Evolutionary conservation across 2,797 vertebrate genomes (phyloP).

Genomic region (Toxotes lorentzi): DNA sequence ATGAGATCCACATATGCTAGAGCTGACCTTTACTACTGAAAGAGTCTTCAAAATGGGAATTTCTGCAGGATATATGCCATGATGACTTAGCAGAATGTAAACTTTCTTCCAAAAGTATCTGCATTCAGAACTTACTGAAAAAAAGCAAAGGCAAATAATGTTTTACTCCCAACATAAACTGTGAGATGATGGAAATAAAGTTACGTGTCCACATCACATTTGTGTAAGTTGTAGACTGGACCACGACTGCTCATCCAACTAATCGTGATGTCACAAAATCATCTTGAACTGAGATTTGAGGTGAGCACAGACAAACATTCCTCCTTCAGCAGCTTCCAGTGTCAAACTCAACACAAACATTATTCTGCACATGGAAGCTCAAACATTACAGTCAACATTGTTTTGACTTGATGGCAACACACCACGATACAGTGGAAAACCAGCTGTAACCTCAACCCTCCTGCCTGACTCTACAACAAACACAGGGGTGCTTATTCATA

Average conservation of each 20-base stretch:
- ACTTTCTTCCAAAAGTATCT: neutral
- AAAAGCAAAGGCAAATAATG: neutral
- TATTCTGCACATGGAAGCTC: neutral
- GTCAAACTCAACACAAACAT: neutral
- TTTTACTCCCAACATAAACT: neutral
- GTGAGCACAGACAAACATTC: neutral
- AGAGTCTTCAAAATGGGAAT: conserved; percentile 1
- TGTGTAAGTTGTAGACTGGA: neutral
- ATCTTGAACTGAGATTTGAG: neutral
- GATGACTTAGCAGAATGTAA: conserved; percentile 17
- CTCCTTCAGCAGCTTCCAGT: neutral
- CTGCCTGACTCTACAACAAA: neutral
- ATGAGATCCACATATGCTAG: neutral
- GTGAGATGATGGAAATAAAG: neutral
- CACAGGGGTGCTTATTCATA: neutral
- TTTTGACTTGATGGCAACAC: neutral
- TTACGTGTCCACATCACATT: neutral
- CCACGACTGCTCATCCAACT: too few species aligned
- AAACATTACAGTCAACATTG: neutral
- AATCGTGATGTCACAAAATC: neutral
- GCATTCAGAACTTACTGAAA: neutral
- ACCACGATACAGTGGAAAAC: neutral
- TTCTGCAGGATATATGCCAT: neutral
- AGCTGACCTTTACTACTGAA: conserved; percentile 18
- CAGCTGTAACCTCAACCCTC: neutral